Evolutionary conservation across 2,888 invertebrate genomes (phyloP).

Genomic region (Crossocerus cetratus): DNA sequence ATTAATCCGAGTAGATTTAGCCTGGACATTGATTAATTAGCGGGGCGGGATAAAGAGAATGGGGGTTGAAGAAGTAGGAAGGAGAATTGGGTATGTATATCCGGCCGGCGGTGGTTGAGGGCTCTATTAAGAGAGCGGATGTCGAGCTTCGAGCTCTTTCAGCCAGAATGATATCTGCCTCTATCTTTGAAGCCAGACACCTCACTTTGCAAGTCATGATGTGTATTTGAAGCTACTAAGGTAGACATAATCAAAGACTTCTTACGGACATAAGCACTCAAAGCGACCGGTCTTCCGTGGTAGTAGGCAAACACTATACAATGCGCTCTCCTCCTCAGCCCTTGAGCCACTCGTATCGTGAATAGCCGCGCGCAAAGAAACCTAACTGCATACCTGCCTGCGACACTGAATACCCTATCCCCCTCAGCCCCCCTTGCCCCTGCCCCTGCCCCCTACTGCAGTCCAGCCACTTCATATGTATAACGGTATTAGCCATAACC

Average conservation of each 20-base stretch:
- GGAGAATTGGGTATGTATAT: no score
- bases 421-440: no score
- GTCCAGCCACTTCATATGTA: no score
- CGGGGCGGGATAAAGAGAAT: no score
- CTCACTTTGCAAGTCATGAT: not conserved
- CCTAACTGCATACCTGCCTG: not conserved
- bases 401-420: not conserved
- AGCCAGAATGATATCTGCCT: not conserved
- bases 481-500: no score
- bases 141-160: no score
- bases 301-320: slow-evolving; percentile 5
- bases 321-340: not conserved
- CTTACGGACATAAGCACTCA: not conserved
- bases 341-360: slow-evolving; percentile 2
- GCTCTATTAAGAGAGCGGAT: no score
- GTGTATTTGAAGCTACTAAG: slow-evolving; percentile 5
- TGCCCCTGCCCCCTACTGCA: no score
- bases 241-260: slow-evolving; percentile 3
- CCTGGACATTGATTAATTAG: no score
- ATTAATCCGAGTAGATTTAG: no score
- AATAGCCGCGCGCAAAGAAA: slow-evolving; percentile 1
- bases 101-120: no score
- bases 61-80: no score
- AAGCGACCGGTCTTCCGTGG: slow-evolving; percentile 3
- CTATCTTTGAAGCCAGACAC: slow-evolving; percentile 1